Evolutionary conservation across 2,113 vertebrate species (phyloP).

Genomic region (Coregonus clupeaformis): DNA sequence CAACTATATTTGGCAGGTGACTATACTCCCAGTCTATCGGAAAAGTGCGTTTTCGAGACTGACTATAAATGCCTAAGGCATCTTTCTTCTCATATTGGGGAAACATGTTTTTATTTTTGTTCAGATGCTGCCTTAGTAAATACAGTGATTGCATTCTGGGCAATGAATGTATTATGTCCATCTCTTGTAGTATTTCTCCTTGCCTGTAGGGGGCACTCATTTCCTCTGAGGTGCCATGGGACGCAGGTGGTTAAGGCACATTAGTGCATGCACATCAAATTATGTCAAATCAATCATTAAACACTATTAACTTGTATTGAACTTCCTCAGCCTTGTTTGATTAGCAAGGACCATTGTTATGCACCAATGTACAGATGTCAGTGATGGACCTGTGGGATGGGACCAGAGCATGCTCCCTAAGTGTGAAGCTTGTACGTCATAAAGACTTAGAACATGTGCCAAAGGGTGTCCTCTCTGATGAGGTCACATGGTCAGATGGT

Average conservation of each 20-base stretch:
- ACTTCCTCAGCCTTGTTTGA: too few relatives aligned
- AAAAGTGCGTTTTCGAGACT: slow-evolving; percentile 1
- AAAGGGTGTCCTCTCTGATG: slow-evolving; percentile 43
- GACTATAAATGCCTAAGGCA: neutral
- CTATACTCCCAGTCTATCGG: neutral
- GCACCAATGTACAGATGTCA: too few relatives aligned
- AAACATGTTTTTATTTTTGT: neutral
- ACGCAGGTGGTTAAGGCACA: too few relatives aligned
- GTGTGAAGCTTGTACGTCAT: too few relatives aligned
- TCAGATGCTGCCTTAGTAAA: neutral
- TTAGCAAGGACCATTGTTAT: too few relatives aligned
- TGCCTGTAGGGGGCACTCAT: neutral
- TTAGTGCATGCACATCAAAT: neutral
- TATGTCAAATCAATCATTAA: neutral
- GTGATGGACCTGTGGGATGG: slow-evolving; percentile 11
- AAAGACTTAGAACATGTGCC: too few relatives aligned
- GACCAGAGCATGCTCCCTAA: slow-evolving; percentile 3
- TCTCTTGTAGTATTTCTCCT: neutral
- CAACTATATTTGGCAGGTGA: slow-evolving; percentile 8
- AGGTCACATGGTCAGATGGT: slow-evolving; percentile 52
- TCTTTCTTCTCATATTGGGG: slow-evolving; percentile 2
- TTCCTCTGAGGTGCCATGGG: neutral
- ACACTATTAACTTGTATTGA: neutral
- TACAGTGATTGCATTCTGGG: neutral
- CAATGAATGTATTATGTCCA: too few relatives aligned